Base-by-base conservation (phyloP, 2,113 vertebrate species). In the Spea bombifrons region DNA sequence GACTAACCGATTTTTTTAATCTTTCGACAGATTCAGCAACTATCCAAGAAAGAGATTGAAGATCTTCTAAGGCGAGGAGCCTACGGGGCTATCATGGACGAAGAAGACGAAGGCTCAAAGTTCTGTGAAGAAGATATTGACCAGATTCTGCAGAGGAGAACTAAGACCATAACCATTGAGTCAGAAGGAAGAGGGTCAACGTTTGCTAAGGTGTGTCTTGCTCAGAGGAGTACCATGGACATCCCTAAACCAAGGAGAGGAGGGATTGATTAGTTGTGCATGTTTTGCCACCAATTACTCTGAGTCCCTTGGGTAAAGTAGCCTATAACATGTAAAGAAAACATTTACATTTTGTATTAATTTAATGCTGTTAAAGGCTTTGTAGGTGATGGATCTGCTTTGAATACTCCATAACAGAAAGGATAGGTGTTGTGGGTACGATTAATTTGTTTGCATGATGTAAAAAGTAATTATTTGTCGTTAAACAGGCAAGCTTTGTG, bases 91-190 rank as follows among this genome's bases (percentile, higher is more conserved):
- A 97, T 99, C 82, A 99, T 99, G 97, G 97, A 98, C 55, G 97
- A 99, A 71, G 96, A 98, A 85, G 97, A 99, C 44, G 97, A 99
- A 83, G 96, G 97, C n/a, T 95, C 96, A 74, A 99, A 99, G 82
- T 99, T 99, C 87, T 99, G 97, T 79, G 97, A 99, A 82, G 97
- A 99, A 68, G 97, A 99, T 82, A 99, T 99, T 0, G 97, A 99
- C 88, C 97, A 99, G 87, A 99, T 99, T 80, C 88, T 99, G 81
- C 95, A 98, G 72, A 93, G 97, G 69, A 93, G 97, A 13, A 99
- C 97, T 70, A 98, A 98, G 91, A 99, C 97, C 4, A 99, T 99
- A 86, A 99, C 95, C 0, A 99, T 99, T 64, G 97, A 99, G 82
- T 98, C 97, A 0, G 97, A 99, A 87, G 97, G 97, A 66, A 90